Evolutionary conservation across 2,113 vertebrate species (phyloP), one percentile per base, ranked within the genome.

Genomic region (Paradisaea rubra): DNA sequence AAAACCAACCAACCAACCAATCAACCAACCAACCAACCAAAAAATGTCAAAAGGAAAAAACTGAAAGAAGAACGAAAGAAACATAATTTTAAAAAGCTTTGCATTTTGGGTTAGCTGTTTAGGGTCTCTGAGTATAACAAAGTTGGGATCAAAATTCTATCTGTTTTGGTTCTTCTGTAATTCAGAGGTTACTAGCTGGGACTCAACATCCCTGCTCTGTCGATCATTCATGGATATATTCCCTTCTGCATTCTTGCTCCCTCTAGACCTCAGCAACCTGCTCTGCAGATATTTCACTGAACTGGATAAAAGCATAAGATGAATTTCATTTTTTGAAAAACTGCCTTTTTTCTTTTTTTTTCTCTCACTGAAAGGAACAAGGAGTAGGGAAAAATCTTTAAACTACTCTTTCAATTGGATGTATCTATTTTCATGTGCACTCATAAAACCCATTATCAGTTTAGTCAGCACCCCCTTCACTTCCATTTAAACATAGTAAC

Each of bases 41-140:
- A 59, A 30, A 14, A 37, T 10, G 28, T 25, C 22, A 22, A 15
- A 49, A 17, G 2, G 4, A 13, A 30, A 15, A 13, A 23, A 24
- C 6, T 2, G 8, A 19, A 33, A 15, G 10, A 33, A 35, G 44
- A 5, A n/a, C 0, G 4, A 14, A 19, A 13, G 8, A 47, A 27
- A 1, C 20, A 18, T 15, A 30, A 39, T 54, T 53, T 27, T 1
- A 3, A 76, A 81, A 81, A 47, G 2, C 4, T 22, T 71, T 39
- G 6, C 30, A 49, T 9, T 27, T 41, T 4, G 1, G 1, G 2
- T 42, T 70, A 77, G 23, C 20, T 53, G 3, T 59, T 84, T 61
- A 42, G 20, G 74, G 18, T 28, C 3, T 70, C 5, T 28, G 13
- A 39, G 9, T 44, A 59, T 14, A 81, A 41, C 4, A 87, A 71